Percentiles rank a stretch among this genome's conserved stretches.
These are phyloP conservation scores for Neodiprion lecontei DNA, from an alignment of 1,140 invertebrate species.

Conservation along the genomic window DNA sequence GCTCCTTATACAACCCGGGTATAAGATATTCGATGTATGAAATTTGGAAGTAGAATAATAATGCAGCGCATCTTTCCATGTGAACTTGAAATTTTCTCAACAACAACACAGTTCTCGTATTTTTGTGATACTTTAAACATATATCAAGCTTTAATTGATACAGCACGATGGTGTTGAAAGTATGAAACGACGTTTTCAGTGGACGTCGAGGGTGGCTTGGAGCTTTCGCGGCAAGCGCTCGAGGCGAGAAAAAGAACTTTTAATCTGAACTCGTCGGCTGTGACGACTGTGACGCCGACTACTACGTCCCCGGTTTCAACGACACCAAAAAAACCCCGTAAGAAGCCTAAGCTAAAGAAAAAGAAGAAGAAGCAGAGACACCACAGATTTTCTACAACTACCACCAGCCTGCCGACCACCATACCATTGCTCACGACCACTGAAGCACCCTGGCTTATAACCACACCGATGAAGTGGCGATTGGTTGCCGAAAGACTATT, in stretches of 20 bases:
- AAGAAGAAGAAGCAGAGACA: slow-evolving; percentile 42
- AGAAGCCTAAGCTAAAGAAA: slow-evolving; percentile 30
- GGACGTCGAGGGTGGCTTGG: slow-evolving; percentile 33
- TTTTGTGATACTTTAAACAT: not conserved
- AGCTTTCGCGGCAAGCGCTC: slow-evolving; percentile 20
- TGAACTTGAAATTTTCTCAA: no score
- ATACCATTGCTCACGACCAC: slow-evolving; percentile 27
- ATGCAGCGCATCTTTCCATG: no score
- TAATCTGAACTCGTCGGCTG: slow-evolving; percentile 17
- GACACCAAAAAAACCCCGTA: slow-evolving; percentile 16
- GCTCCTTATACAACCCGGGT: no score
- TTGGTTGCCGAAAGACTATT: slow-evolving; percentile 46
- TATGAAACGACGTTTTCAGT: slow-evolving; percentile 34
- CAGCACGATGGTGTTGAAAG: no score
- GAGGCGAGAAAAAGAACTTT: slow-evolving; percentile 36
- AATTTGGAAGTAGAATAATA: no score
- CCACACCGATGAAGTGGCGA: slow-evolving; percentile 38
- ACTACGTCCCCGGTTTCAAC: slow-evolving; percentile 5
- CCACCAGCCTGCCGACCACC: slow-evolving; percentile 21
- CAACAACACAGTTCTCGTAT: not conserved
- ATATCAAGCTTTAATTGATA: no score
- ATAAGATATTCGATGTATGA: no score
- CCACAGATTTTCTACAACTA: slow-evolving; percentile 30
- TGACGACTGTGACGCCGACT: slow-evolving; percentile 9
- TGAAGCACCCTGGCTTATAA: slow-evolving; percentile 28